A percentile compares a stretch with the other conserved stretches of the same genome.
These are phyloP conservation scores for Sebastolobus altivelis DNA, from an alignment of 2,797 vertebrate genomes.

Conservation along the genomic window DNA sequence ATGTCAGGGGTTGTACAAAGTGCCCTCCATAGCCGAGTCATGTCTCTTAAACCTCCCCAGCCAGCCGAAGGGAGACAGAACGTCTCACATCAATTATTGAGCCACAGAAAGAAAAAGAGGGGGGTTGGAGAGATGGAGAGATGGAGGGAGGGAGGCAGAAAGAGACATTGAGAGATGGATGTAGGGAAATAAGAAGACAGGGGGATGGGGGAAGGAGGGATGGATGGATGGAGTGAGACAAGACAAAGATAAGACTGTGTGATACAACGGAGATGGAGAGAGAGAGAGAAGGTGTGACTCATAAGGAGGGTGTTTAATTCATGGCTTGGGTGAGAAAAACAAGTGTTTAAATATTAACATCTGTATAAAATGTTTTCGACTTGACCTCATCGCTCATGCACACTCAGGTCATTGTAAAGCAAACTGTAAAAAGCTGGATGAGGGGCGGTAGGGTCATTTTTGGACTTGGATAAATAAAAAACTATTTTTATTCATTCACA, in stretches of 20 bases:
- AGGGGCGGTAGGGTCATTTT: slow-evolving; percentile 14
- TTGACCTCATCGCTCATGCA: slow-evolving; percentile 67
- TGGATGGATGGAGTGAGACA: neutral
- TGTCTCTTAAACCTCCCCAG: slow-evolving; percentile 77
- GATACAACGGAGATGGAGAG: neutral
- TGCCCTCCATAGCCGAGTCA: slow-evolving; percentile 75
- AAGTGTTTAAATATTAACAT: slow-evolving; percentile 68
- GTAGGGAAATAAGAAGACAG: neutral
- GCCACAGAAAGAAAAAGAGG: slow-evolving; percentile 24
- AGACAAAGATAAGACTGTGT: slow-evolving; percentile 10
- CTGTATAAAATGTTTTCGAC: slow-evolving; percentile 64
- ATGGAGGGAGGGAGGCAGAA: neutral
- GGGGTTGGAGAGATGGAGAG: slow-evolving; percentile 2
- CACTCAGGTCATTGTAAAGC: slow-evolving; percentile 42
- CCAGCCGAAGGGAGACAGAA: slow-evolving; percentile 62
- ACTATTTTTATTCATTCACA: slow-evolving; percentile 3
- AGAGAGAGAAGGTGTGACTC: slow-evolving; percentile 51
- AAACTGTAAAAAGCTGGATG: slow-evolving; percentile 34
- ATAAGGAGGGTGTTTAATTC: slow-evolving; percentile 58
- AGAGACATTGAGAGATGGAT: slow-evolving; percentile 16
- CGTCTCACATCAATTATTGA: slow-evolving; percentile 80
- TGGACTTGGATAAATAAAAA: neutral
- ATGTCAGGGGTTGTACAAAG: slow-evolving; percentile 70
- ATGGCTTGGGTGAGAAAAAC: slow-evolving; percentile 55
- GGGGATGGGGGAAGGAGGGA: too few species aligned